phyloP scores from a whole-genome alignment of 1,140 invertebrate genomes.

The Dendroctonus valens region DNA sequence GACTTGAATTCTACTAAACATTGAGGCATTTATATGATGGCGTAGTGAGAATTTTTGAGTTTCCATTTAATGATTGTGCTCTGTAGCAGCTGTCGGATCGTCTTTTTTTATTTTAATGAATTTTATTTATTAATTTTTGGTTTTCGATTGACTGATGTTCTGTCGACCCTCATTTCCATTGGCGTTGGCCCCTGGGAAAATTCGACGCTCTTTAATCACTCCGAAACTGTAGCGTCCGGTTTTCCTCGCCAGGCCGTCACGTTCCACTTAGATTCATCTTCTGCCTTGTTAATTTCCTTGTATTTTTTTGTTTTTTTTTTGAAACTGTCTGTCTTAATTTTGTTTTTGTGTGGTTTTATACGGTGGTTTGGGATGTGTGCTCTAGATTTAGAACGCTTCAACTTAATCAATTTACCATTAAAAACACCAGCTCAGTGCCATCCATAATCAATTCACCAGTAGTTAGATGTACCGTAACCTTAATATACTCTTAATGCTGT shows the following conservation, averaged over 20 bases:
- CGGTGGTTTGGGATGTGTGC: constrained; percentile 44
- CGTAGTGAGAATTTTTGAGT: constrained; percentile 43
- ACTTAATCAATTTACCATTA: constrained; percentile 20
- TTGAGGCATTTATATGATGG: constrained; percentile 43
- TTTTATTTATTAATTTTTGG: constrained; percentile 19
- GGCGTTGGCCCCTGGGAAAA: constrained; percentile 25
- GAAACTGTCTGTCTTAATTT: constrained; percentile 31
- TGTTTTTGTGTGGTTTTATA: constrained; percentile 40
- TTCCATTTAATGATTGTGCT: constrained; percentile 46
- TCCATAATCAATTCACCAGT: constrained; percentile 29
- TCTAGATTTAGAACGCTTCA: constrained; percentile 37
- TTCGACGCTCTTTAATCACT: not conserved
- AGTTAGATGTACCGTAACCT: constrained; percentile 28
- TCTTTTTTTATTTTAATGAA: constrained; percentile 27
- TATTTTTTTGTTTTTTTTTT: constrained; percentile 16
- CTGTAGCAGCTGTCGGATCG: constrained; percentile 45
- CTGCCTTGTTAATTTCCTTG: constrained; percentile 40
- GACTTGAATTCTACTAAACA: constrained; percentile 43
- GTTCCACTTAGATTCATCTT: constrained; percentile 36
- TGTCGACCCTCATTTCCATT: constrained; percentile 45
- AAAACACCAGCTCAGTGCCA: constrained; percentile 24
- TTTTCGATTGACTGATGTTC: constrained; percentile 40
- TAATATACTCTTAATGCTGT: constrained; percentile 22
- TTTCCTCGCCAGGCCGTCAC: constrained; percentile 24
- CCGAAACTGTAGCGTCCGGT: constrained; percentile 16